Evolutionary conservation across 2,888 invertebrate genomes (phyloP).

Genomic region (Chrysolina oricalcia): DNA sequence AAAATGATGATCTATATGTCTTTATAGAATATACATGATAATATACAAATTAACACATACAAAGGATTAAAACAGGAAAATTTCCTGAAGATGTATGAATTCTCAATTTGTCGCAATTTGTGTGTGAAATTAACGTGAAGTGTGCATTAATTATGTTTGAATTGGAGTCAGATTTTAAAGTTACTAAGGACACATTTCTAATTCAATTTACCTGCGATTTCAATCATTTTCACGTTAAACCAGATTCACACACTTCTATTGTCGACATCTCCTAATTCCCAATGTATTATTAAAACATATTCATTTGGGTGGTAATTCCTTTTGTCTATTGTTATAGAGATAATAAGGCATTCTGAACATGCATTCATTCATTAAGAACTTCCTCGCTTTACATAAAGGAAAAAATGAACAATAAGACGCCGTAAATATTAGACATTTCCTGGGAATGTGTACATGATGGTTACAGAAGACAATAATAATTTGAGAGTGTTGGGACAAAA

Average conservation of each 20-base stretch:
- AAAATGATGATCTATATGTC: too few species aligned
- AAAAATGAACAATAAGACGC: slow-evolving; percentile 47
- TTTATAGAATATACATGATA: too few species aligned
- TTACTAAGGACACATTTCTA: too few species aligned
- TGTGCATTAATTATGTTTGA: too few species aligned
- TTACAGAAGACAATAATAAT: background rate
- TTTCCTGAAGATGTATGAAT: too few species aligned
- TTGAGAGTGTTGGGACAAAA: background rate
- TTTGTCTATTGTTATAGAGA: slow-evolving; percentile 47
- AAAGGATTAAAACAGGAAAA: too few species aligned
- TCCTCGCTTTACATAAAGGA: slow-evolving; percentile 44
- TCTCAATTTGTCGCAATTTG: too few species aligned
- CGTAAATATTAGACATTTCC: slow-evolving; percentile 44
- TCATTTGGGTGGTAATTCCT: slow-evolving; percentile 35
- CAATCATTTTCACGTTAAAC: slow-evolving; percentile 4
- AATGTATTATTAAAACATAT: slow-evolving; percentile 44
- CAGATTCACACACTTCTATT: slow-evolving; percentile 27
- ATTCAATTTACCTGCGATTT: background rate
- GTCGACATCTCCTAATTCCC: slow-evolving; percentile 35
- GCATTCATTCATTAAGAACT: slow-evolving; percentile 44
- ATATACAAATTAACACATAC: too few species aligned
- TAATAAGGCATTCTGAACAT: slow-evolving; percentile 49
- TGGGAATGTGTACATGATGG: slow-evolving; percentile 40
- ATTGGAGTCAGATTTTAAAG: too few species aligned
- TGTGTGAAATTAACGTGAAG: too few species aligned